Base-by-base conservation (phyloP, 2,797 vertebrate genomes). In the Hippocampus kuda region DNA sequence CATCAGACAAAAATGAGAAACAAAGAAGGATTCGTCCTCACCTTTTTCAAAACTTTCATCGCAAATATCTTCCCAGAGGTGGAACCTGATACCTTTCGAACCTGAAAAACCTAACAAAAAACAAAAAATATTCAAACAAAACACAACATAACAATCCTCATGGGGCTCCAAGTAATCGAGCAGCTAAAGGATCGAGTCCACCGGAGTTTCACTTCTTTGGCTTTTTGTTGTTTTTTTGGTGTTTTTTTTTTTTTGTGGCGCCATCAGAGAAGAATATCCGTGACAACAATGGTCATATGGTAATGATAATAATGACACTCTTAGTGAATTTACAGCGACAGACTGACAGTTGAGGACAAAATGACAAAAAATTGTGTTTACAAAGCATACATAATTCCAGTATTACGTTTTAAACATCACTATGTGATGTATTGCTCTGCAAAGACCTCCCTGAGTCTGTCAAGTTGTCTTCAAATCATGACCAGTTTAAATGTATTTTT, bases 31-130 rank as follows among this genome's bases (percentile, higher is more conserved):
- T 57, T 57, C 26, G 5, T 59, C 5, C 34, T 38, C 92, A 99
- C 97, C 96, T 99, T 99, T 92, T 98, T 98, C 87, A 99, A 92
- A 84, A 99, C 95, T 88, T 99, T 98, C 97, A 98, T 99, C 73
- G 97, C 97, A 93, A 99, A 98, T 90, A 99, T 98, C 84, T 97
- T 97, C 80, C 95, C 93, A 0, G 93, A 89, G 76, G 92, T 94
- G 51, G 93, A 94, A 79, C 96, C 97, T 0, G 92, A 89, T 70
- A 98, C 95, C 92, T 98, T 99, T 67, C 94, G 91, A 69, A 99
- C 97, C 91, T 99, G 97, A 80, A 99, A 99, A 80, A 99, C 96
- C 96, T 99, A 68, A 2, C 76, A 76, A 57, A 54, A 34, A 70
- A 7, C 16, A 6, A 34, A 56, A 34, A 38, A 38, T 6, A 8